Evolutionary conservation across 2,888 invertebrate genomes (phyloP).

Genomic region (Hydropsyche betteni): DNA sequence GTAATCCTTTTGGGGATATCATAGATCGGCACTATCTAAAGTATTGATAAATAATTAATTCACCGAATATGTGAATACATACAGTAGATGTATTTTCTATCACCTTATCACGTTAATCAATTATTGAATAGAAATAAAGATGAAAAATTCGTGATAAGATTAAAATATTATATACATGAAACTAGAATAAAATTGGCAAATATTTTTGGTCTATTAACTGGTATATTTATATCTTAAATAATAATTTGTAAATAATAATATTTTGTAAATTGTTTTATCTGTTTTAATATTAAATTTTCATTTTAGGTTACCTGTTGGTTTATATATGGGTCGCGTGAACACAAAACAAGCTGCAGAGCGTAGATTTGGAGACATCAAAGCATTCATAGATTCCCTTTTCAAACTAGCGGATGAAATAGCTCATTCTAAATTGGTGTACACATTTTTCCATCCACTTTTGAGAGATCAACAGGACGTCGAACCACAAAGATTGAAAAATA

Average conservation of each 20-base stretch:
- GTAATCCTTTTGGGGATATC: too few relatives aligned
- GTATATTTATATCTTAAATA: too few relatives aligned
- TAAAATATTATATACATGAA: too few relatives aligned
- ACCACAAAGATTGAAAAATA: constrained; percentile 78
- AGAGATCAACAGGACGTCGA: constrained; percentile 93
- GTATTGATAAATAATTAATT: too few relatives aligned
- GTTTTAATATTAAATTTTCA: constrained; percentile 46
- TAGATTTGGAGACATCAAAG: constrained; percentile 87
- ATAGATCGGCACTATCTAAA: too few relatives aligned
- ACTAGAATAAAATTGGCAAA: too few relatives aligned
- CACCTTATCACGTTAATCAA: too few relatives aligned
- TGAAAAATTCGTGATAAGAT: too few relatives aligned
- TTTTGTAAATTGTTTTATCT: not conserved
- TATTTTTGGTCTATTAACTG: too few relatives aligned
- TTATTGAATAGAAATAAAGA: too few relatives aligned
- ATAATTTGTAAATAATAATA: constrained; percentile 5
- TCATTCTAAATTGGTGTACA: constrained; percentile 95
- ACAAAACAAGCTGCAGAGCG: constrained; percentile 94
- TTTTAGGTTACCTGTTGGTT: constrained; percentile 74
- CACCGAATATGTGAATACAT: too few relatives aligned
- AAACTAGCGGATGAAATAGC: constrained; percentile 91
- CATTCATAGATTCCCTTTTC: constrained; percentile 87
- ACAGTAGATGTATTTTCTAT: too few relatives aligned
- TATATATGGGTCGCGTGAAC: constrained; percentile 91
- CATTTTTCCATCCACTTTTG: constrained; percentile 96